phyloP scores from a whole-genome alignment of 2,797 vertebrate genomes.

The Melanotaenia boesemani region DNA sequence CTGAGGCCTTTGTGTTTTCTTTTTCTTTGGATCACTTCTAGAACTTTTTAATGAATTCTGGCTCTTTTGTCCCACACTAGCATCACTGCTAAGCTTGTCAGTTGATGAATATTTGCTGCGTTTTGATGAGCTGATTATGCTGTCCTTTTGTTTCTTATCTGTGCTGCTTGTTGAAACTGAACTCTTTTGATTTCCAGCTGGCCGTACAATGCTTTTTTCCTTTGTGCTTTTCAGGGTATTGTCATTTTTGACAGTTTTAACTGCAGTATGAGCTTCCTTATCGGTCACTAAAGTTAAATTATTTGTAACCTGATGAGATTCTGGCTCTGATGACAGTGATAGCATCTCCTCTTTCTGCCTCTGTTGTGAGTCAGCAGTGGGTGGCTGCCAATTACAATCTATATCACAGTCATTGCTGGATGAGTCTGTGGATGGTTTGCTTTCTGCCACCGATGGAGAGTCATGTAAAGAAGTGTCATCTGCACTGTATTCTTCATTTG shows the following conservation, averaged over 20 bases:
- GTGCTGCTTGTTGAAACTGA: slow-evolving; percentile 54
- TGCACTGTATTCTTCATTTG: slow-evolving; percentile 65
- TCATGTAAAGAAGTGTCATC: slow-evolving; percentile 48
- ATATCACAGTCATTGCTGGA: slow-evolving; percentile 76
- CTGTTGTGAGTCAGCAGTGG: slow-evolving; percentile 63
- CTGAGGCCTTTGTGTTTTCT: slow-evolving; percentile 43
- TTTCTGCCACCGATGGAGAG: slow-evolving; percentile 42
- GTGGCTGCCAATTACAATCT: slow-evolving; percentile 70
- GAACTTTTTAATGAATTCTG: slow-evolving; percentile 63
- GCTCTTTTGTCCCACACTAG: slow-evolving; percentile 61
- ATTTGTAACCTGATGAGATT: slow-evolving; percentile 47
- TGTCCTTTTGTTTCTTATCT: slow-evolving; percentile 62
- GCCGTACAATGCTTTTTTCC: slow-evolving; percentile 53
- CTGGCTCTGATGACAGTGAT: slow-evolving; percentile 77
- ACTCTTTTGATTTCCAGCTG: slow-evolving; percentile 43
- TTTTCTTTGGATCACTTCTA: slow-evolving; percentile 54
- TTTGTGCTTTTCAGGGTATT: slow-evolving; percentile 34
- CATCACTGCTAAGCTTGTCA: slow-evolving; percentile 61
- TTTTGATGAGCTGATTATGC: slow-evolving; percentile 33
- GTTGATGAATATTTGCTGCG: slow-evolving; percentile 51
- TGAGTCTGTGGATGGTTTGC: slow-evolving; percentile 59
- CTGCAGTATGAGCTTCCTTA: slow-evolving; percentile 25
- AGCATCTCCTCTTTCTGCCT: slow-evolving; percentile 76
- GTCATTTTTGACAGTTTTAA: slow-evolving; percentile 34
- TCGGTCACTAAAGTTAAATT: slow-evolving; percentile 42